Evolutionary conservation across 2,113 vertebrate genomes (phyloP), one percentile per base, ranked within the genome.

Genomic region (Typhlomys cinereus): DNA sequence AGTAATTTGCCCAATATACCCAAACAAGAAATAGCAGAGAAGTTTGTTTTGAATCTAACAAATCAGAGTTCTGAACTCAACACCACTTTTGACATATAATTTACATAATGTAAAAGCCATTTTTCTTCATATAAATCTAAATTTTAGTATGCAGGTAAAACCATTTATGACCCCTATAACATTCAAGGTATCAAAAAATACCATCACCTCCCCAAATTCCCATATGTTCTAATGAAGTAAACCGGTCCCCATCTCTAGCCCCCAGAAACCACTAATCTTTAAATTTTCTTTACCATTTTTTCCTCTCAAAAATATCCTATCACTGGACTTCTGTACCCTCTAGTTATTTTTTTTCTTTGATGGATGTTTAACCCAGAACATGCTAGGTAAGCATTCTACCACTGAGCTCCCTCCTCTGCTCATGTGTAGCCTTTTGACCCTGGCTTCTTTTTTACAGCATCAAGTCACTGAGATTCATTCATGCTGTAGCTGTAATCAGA

Each of bases 1-100:
- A 91, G 23, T 67, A 67, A 92, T 93, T 90, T 89, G 15, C 8
- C 50, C 54, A 90, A 75, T 34, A 10, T 91, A 80, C n/a, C 80
- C 20, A 91, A 75, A 64, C 75, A 81, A 88, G 21, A 69, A 90
- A 44, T 27, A 34, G 17, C 34, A 70, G 27, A 54, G 1, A 25
- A 21, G 39, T 81, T 80, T 75, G 25, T 46, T 41, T 90, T 82
- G 7, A 95, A 70, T 25, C 17, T 69, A 95, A 69, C 29, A 67
- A 66, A 91, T 62, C 61, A 73, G 90, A 78, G 29, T 90, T 17
- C 21, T 67, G 79, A 79, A 82, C 9, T 14, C 23, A 75, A 31
- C 20, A 59, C 27, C 6, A 66, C 36, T 39, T 81, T 93, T 79
- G 50, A 34, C 4, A 3, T 61, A 15, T 39, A 62, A 81, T 88